phyloP scores from a whole-genome alignment of 2,888 invertebrate species.

The Galerucella calmariensis region DNA sequence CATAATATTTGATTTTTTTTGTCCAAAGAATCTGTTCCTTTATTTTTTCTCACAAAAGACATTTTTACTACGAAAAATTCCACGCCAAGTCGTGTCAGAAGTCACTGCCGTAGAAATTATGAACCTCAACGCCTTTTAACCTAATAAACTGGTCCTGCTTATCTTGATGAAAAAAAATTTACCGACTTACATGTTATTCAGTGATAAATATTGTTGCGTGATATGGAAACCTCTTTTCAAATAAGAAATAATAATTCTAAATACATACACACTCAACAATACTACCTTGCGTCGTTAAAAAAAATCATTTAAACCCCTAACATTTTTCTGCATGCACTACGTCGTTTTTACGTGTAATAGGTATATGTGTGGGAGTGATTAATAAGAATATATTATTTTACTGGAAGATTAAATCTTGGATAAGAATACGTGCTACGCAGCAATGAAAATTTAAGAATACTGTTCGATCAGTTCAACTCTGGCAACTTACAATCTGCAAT shows the following conservation, averaged over 20 bases:
- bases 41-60: no score
- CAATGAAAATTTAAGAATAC: no score
- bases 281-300: not conserved
- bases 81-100: not conserved
- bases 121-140: constrained; percentile 27
- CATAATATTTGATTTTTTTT: no score
- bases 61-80: not conserved
- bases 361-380: not conserved
- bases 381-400: not conserved
- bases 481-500: no score
- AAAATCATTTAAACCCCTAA: constrained; percentile 8
- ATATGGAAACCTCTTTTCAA: constrained; percentile 13
- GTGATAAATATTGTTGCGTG: constrained; percentile 37
- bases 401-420: not conserved
- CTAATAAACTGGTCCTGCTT: constrained; percentile 16
- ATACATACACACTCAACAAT: not conserved
- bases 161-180: constrained; percentile 24
- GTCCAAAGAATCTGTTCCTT: no score
- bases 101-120: constrained; percentile 1
- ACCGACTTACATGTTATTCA: constrained; percentile 26
- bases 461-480: no score
- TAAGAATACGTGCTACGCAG: not conserved
- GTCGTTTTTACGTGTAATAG: not conserved
- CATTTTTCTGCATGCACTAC: not conserved
- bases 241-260: constrained; percentile 15